Base-by-base conservation (phyloP, 2,888 invertebrate species). In the Drosophila phalerata region DNA sequence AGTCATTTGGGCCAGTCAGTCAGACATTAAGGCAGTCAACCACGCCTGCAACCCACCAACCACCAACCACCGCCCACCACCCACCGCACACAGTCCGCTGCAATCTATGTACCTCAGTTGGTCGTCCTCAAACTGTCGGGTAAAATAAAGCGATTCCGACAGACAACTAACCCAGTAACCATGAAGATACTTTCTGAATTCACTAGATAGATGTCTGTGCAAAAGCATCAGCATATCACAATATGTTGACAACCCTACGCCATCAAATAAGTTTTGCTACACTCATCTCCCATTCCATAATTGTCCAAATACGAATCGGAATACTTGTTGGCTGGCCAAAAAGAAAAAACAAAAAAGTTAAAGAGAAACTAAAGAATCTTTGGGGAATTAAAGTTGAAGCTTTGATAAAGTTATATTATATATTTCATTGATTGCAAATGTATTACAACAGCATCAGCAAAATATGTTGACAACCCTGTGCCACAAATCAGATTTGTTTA, bases 161-260 rank as follows among this genome's bases (percentile, higher is more conserved):
- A 75, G 84, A 51, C 86, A 86, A 81, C 86, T 83, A 83, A 83
- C 83, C 86, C 84, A 83, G 79, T 81, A 83, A 84, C 84, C 66
- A 73, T 53, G 69, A 51, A 73, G 69, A 66, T 66, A 73, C 70
- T 73, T 76, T 76, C 77, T 63, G 72, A 56, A 72, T 77, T 63
- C 62, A 37, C 63, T 61, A 57, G 55, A 57, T 49, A 34, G 42
- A 32, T 61, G 62, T 42, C 22, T 30, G n/a, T 34, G 40, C 25
- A 32, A 19, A 34, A 43, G 32, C 51, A 73, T 57, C 71, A 63
- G 51, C 60, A 62, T 76, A 65, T 69, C 79, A 72, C 72, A 71
- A 75, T 78, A 77, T 73, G 69, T 73, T 76, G 76, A 73, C 76
- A 73, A 73, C 61, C 69, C 48, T 52, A 22, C 53, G 67, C 38